phyloP scores from a whole-genome alignment of 2,113 vertebrate genomes.

The Myrmophylax atrothorax region DNA sequence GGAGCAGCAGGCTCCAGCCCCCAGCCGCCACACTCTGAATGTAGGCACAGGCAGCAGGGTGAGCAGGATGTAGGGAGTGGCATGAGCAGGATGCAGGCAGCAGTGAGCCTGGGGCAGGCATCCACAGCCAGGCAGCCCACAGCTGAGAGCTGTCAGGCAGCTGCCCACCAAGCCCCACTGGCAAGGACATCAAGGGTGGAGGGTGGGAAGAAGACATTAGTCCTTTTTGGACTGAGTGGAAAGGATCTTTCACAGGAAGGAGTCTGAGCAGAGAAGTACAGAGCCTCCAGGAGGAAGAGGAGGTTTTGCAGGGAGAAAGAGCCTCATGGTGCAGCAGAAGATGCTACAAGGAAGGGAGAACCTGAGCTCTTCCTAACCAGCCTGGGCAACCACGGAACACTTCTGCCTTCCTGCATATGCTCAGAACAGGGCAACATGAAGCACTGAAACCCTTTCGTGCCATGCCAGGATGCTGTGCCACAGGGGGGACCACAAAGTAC shows the following conservation, averaged over 20 bases:
- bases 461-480: background rate
- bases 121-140: background rate
- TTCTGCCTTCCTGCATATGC: background rate
- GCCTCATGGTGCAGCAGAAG: rapidly evolving
- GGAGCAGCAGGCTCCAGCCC: too few species aligned
- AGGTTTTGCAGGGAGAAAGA: background rate
- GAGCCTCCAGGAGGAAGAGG: background rate
- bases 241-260: background rate
- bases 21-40: too few species aligned
- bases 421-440: background rate
- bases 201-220: background rate
- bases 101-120: rapidly evolving
- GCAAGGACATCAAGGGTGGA: background rate
- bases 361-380: background rate
- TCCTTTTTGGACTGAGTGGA: background rate
- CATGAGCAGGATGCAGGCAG: background rate
- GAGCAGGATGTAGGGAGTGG: background rate
- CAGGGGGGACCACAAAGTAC: background rate
- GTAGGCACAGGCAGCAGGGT: background rate
- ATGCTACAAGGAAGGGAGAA: background rate
- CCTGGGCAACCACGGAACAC: background rate
- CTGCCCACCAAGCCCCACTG: background rate
- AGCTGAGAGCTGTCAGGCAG: slow-evolving; percentile 28
- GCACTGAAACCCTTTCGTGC: background rate
- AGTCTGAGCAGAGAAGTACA: background rate